Base-by-base conservation (phyloP, 37 sponge, comb jelly and placozoan genomes). In the Haliclona indistincta region DNA sequence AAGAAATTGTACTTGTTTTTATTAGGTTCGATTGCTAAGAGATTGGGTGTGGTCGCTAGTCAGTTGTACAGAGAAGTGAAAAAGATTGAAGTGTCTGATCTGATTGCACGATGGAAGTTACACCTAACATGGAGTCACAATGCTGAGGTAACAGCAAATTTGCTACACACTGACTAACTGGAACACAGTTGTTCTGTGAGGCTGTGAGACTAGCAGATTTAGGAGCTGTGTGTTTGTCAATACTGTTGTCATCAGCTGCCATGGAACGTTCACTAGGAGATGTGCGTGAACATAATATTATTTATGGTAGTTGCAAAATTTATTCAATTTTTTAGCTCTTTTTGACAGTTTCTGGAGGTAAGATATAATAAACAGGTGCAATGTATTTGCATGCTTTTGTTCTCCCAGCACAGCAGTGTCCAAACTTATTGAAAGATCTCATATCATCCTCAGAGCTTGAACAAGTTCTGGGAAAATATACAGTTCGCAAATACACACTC, bases 251-350 rank as follows among this genome's bases (percentile, higher is more conserved):
- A 2, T 40, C 85, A 40, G 74, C 93, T 68, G 68, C 47, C 10
- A 63, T 92, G 23, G 93, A 92, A 71, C 65, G 89, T 70, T 75
- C 89, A 2, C 64, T 92, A 28, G 89, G 93, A 63, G 93, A 87
- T 47, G 93, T 91, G 51, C 58, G 87, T 81, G 2, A 33, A 11
- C 41, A 35, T 10, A 3, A 29, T 10, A 4, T 41, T 26, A 17
- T 47, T 29, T n/a, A 38, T 41, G 20, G 67, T 23, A 35, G 3
- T 32, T 22, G 25, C 58, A 22, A 53, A 23, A 42, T 23, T 20
- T 55, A 34, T 43, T 65, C 6, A 23, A 19, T 36, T 62, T 36
- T 19, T 8, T 40, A 91, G 92, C 79, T 91, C 17, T 91, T 67
- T 38, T 49, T 86, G 49, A 37, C 53, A 36, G 80, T 82, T 15